Conservation (phyloP, 2,113 vertebrate genomes). For the Merops nubicus region DNA sequence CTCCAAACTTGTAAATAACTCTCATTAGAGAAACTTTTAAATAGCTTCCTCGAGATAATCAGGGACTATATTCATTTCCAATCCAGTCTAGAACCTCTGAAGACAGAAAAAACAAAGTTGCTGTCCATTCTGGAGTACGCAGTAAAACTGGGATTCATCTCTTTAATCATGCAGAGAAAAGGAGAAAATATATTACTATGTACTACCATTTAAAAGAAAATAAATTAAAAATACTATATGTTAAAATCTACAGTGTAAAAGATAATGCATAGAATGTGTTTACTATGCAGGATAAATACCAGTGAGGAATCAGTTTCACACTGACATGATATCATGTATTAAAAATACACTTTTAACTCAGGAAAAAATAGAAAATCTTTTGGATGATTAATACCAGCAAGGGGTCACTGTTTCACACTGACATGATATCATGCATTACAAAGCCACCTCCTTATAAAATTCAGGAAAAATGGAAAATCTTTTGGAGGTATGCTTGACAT, state of each 20-base stretch:
- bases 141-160: neutral
- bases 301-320: neutral
- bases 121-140: neutral
- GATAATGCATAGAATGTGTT: neutral
- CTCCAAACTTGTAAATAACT: neutral
- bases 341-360: fast-evolving
- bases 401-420: neutral
- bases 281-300: neutral
- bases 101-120: neutral
- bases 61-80: neutral
- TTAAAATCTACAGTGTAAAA: neutral
- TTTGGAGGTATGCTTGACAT: neutral
- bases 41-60: neutral
- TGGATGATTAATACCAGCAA: neutral
- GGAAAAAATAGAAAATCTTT: neutral
- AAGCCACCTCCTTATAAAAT: fast-evolving
- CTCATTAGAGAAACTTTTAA: neutral
- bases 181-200: neutral
- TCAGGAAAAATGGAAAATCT: neutral
- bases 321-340: too few relatives aligned
- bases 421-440: neutral
- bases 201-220: too few relatives aligned
- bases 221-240: too few relatives aligned
- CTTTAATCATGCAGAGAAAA: neutral
- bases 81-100: neutral